A percentile compares a stretch with the other conserved stretches of the same genome.
phyloP scores from a whole-genome alignment of 1,140 invertebrate species.

The Papilio aristodemus region DNA sequence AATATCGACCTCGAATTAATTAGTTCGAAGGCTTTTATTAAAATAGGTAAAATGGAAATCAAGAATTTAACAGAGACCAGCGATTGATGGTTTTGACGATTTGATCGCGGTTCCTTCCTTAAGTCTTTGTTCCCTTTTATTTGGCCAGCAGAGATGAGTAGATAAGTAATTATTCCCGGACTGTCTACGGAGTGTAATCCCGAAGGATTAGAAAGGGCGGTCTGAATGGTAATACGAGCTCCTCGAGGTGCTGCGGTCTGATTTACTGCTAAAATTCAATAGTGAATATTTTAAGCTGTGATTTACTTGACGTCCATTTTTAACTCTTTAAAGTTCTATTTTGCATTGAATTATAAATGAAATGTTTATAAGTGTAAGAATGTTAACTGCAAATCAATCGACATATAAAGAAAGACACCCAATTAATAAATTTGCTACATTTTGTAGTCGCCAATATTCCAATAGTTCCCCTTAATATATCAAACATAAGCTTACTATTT shows the following conservation, averaged over 20 bases:
- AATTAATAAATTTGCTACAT: no score
- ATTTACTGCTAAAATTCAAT: constrained; percentile 78
- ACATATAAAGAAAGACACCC: no score
- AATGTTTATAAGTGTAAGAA: not conserved
- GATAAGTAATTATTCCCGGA: constrained; percentile 76
- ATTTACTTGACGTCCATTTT: constrained; percentile 64
- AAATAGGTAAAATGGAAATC: constrained; percentile 17
- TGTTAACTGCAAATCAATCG: no score
- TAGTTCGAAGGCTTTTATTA: not conserved
- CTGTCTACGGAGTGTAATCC: constrained; percentile 73
- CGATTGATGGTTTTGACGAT: constrained; percentile 23
- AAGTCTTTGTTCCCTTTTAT: constrained; percentile 47
- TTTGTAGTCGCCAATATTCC: no score
- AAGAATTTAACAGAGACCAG: constrained; percentile 21
- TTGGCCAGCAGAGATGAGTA: constrained; percentile 60
- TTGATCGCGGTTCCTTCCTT: constrained; percentile 34
- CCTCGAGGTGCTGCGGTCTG: constrained; percentile 70
- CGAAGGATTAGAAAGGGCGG: constrained; percentile 73
- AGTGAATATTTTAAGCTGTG: constrained; percentile 76
- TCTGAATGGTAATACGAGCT: constrained; percentile 78
- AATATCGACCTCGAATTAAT: not conserved
- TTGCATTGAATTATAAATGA: constrained; percentile 30
- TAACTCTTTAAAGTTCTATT: constrained; percentile 57
- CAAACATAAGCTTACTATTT: not conserved
- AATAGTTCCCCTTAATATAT: no score